Percentiles rank a stretch among this genome's conserved stretches.
These are phyloP conservation scores for Drosophila limbata DNA, from an alignment of 2,888 invertebrate species.

Conservation along the genomic window DNA sequence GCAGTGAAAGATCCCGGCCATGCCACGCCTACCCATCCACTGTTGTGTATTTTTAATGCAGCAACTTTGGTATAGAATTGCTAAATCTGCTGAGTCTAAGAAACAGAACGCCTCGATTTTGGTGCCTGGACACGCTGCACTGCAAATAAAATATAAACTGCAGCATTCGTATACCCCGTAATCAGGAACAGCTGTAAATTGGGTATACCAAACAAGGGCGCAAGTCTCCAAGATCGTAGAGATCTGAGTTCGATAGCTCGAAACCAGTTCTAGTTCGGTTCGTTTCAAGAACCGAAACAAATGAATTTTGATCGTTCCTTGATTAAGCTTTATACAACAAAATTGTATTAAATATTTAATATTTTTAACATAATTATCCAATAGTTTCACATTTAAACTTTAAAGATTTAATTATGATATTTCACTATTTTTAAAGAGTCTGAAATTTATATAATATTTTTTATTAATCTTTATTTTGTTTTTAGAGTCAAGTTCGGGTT, in stretches of 20 bases:
- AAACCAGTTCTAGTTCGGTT: background rate
- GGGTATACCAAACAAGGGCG: background rate
- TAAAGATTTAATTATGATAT: too few relatives aligned
- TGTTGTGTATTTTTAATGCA: slow-evolving; percentile 75
- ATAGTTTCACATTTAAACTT: too few relatives aligned
- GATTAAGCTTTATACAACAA: background rate
- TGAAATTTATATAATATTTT: too few relatives aligned
- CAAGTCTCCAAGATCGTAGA: too few relatives aligned
- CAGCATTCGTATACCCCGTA: slow-evolving; percentile 54
- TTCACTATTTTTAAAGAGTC: too few relatives aligned
- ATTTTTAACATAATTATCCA: too few relatives aligned
- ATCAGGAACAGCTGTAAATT: background rate
- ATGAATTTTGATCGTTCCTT: too few relatives aligned
- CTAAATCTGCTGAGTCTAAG: slow-evolving; percentile 79
- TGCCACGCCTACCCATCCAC: background rate
- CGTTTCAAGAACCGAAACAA: too few relatives aligned
- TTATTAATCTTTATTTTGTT: too few relatives aligned
- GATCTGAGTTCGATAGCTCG: background rate
- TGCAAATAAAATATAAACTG: slow-evolving; percentile 75
- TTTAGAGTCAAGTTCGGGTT: too few relatives aligned
- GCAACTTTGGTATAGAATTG: slow-evolving; percentile 78
- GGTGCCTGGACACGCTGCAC: slow-evolving; percentile 36
- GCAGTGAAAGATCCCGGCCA: slow-evolving; percentile 25
- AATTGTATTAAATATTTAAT: background rate
- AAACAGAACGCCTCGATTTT: slow-evolving; percentile 57